phyloP scores from a whole-genome alignment of 2,113 vertebrate genomes.

The Cephalopterus ornatus region DNA sequence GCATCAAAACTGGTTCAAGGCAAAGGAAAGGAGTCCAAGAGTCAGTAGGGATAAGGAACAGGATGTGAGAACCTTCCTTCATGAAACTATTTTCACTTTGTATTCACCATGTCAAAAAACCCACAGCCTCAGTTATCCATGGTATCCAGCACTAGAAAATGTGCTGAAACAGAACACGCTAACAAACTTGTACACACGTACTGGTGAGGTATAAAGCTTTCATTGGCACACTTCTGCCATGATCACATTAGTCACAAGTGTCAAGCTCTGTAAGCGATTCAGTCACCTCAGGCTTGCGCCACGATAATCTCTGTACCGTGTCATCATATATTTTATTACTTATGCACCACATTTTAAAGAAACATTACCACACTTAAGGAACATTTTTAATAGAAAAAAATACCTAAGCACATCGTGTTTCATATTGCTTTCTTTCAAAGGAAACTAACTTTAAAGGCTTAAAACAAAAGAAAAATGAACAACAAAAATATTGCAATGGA shows the following conservation, averaged over 20 bases:
- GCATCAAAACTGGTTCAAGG: not conserved
- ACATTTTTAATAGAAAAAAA: not conserved
- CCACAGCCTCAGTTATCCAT: not conserved
- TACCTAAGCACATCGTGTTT: not conserved
- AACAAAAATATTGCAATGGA: not conserved
- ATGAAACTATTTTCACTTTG: not conserved
- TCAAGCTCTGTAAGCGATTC: not conserved
- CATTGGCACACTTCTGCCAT: conserved; percentile 11
- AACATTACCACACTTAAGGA: not conserved
- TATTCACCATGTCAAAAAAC: not conserved
- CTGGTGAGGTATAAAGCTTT: conserved; percentile 17
- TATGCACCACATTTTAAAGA: not conserved
- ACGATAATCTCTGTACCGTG: conserved; percentile 9
- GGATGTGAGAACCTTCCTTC: not conserved
- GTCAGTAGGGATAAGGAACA: not conserved
- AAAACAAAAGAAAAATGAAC: not conserved
- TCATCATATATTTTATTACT: not conserved
- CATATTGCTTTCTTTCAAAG: not conserved
- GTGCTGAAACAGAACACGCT: not conserved
- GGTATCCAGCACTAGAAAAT: not conserved
- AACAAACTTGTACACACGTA: not conserved
- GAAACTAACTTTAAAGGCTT: not conserved
- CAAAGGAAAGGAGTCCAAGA: not conserved
- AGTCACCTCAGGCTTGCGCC: not conserved
- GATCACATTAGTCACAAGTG: conserved; percentile 28